Evolutionary conservation across 1,140 invertebrate species (phyloP).

Genomic region (Drosophila pruinosa): DNA sequence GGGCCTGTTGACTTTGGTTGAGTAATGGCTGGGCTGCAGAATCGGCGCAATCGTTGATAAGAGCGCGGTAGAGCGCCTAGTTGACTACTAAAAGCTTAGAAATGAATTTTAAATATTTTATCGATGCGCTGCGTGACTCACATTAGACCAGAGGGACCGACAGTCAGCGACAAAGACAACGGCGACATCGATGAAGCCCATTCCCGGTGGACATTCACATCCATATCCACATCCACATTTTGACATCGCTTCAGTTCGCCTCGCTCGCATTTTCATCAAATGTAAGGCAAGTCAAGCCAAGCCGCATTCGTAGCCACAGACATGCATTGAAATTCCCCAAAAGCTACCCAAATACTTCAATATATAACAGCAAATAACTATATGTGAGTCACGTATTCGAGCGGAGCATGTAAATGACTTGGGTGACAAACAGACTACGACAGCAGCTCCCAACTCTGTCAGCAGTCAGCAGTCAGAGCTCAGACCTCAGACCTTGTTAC

Average conservation of each 20-base stretch:
- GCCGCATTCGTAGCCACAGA: slow-evolving; percentile 11
- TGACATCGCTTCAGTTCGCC: slow-evolving; percentile 24
- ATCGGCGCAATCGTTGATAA: slow-evolving; percentile 23
- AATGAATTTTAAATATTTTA: slow-evolving; percentile 82
- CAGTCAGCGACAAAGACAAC: background rate
- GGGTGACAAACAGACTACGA: slow-evolving; percentile 71
- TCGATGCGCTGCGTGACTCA: slow-evolving; percentile 73
- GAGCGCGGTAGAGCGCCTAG: slow-evolving; percentile 17
- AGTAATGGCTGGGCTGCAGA: slow-evolving; percentile 9
- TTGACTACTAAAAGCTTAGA: slow-evolving; percentile 67
- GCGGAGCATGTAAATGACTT: slow-evolving; percentile 79
- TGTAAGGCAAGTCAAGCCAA: slow-evolving; percentile 55
- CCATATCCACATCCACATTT: slow-evolving; percentile 18
- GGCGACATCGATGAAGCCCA: background rate
- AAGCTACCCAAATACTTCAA: slow-evolving; percentile 34
- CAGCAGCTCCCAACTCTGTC: slow-evolving; percentile 2
- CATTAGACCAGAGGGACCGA: slow-evolving; percentile 40
- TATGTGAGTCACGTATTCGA: slow-evolving; percentile 75
- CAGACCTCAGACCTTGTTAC: slow-evolving; percentile 46
- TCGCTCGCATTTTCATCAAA: slow-evolving; percentile 73
- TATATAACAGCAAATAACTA: slow-evolving; percentile 39
- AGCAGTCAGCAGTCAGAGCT: slow-evolving; percentile 27
- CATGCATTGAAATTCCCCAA: slow-evolving; percentile 34
- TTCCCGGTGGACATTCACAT: slow-evolving; percentile 28
- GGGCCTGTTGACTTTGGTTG: background rate